A percentile compares a stretch with the other conserved stretches of the same genome.
phyloP scores from a whole-genome alignment of 1,140 invertebrate species.

The Uloborus diversus region DNA sequence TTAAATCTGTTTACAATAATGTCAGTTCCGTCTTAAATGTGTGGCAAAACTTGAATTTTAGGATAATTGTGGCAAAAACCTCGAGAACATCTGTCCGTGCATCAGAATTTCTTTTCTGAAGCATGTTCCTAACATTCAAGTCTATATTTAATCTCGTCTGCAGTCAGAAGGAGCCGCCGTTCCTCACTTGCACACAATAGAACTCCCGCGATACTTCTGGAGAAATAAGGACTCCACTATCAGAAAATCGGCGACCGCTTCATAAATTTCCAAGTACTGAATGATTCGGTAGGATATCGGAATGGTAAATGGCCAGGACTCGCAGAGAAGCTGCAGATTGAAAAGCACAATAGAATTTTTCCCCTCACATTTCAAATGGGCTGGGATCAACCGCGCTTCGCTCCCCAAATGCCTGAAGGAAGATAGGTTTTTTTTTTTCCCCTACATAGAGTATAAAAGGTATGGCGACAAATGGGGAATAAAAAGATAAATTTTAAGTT shows the following conservation, averaged over 20 bases:
- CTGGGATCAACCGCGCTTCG: not conserved
- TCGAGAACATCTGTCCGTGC: too few relatives aligned
- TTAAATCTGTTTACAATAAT: too few relatives aligned
- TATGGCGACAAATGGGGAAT: constrained; percentile 12
- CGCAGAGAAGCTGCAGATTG: constrained; percentile 36
- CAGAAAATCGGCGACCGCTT: constrained; percentile 4
- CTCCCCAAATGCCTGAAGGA: not conserved
- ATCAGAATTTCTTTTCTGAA: too few relatives aligned
- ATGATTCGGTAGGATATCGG: constrained; percentile 25
- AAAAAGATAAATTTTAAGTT: constrained; percentile 8
- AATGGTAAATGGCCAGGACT: constrained; percentile 37
- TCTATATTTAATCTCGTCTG: too few relatives aligned
- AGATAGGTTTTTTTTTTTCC: constrained; percentile 1
- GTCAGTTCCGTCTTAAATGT: too few relatives aligned
- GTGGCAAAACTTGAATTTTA: too few relatives aligned
- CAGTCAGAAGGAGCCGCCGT: too few relatives aligned
- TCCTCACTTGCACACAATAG: not conserved
- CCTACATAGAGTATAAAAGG: constrained; percentile 14
- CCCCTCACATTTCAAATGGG: constrained; percentile 31
- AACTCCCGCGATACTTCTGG: not conserved
- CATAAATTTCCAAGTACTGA: constrained; percentile 30
- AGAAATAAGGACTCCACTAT: too few relatives aligned
- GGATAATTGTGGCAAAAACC: too few relatives aligned
- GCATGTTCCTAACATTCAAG: too few relatives aligned
- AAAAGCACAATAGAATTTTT: constrained; percentile 17